Evolutionary conservation across 2,888 invertebrate genomes (phyloP).

Genomic region (Oscheius sp.): DNA sequence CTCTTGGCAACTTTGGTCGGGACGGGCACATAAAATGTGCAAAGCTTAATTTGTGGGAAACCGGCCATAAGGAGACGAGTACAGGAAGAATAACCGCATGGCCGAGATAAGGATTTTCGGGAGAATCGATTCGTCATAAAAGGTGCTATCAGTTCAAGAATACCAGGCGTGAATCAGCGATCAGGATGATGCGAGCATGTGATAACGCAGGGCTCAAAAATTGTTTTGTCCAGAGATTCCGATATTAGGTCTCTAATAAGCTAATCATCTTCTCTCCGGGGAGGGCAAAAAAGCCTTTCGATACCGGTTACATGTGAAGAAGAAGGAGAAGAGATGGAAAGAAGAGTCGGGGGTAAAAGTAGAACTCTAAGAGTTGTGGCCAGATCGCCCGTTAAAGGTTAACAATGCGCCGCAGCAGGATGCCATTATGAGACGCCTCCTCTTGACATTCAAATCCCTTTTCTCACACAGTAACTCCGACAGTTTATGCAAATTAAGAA

Average conservation of each 20-base stretch:
- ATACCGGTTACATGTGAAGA: neutral
- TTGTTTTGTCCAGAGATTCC: no score
- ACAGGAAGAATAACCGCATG: neutral
- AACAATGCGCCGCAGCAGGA: conserved; percentile 20
- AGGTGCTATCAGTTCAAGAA: conserved; percentile 10
- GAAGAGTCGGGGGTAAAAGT: no score
- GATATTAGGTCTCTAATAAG: neutral
- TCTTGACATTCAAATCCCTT: conserved; percentile 33
- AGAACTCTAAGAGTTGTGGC: no score
- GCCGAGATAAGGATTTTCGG: neutral
- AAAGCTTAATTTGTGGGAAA: neutral
- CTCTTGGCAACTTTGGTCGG: conserved; percentile 4
- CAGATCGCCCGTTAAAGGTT: no score
- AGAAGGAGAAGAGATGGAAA: neutral
- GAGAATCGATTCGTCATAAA: conserved; percentile 31
- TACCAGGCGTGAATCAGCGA: conserved; percentile 15
- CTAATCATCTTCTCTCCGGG: neutral
- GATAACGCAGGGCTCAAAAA: no score
- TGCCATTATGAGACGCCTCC: conserved; percentile 20
- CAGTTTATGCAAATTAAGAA: conserved; percentile 25
- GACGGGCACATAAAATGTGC: neutral
- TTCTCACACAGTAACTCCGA: conserved; percentile 21
- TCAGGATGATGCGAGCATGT: conserved; percentile 9
- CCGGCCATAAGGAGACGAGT: neutral
- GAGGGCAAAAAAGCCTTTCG: neutral